Base-by-base conservation (phyloP, 2,888 invertebrate genomes). In the Euplexia lucipara region DNA sequence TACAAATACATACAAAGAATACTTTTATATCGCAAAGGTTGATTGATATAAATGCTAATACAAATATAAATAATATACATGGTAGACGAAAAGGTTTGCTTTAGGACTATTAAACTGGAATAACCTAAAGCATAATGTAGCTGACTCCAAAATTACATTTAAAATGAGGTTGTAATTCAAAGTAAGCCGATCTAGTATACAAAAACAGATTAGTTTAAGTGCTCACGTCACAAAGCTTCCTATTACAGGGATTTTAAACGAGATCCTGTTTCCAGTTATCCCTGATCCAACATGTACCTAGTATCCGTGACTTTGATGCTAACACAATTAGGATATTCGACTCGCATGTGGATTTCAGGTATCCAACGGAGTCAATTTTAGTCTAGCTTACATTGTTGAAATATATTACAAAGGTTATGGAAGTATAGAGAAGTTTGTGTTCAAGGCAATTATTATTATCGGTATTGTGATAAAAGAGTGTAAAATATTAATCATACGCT, bases 291-390 rank as follows among this genome's bases (percentile, higher is more conserved):
- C 52, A 48, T 52, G 52, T 61, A 52, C 26, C 34, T 37, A 47
- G n/a, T 20, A 51, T n/a, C 9, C 45, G 39, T 63, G 48, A 57
- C 72, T 56, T 34, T 62, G 51, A 63, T 49, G 37, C 63, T 54
- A 57, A 72, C n/a, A 2, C 20, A 51, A 75, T 73, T 45, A 64
- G 16, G 44, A 34, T 35, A 47, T 39, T 22, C 20, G n/a, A 30
- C 8, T 67, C 39, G n/a, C 41, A 58, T 32, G 26, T 57, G 26
- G 41, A 37, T 53, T 53, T 44, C n/a, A 74, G 35, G 6, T 39
- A 35, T 44, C 16, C 44, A 37, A 49, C 7, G 22, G 20, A 63
- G 47, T 53, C 35, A 35, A 45, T 62, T n/a, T 26, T 22, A 14
- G 7, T 18, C 10, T 14, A 9, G n/a, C 14, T 35, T 20, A 16